Evolutionary conservation across 2,888 invertebrate species (phyloP), one percentile per base, ranked within the genome.

Genomic region (Eupsilia transversa): DNA sequence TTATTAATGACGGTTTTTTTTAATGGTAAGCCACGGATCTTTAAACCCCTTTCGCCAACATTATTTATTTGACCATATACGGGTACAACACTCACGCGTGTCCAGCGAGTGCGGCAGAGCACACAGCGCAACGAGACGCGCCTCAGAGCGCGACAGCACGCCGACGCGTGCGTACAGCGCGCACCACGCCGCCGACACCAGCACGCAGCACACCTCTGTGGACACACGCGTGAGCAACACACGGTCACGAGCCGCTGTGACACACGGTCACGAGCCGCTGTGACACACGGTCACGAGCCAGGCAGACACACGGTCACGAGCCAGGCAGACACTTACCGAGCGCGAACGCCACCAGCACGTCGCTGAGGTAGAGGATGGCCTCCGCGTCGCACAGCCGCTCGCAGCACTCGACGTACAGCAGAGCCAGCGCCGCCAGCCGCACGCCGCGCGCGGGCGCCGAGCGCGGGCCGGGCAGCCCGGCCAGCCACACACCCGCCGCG

Each of bases 351-450:
- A 84, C 83, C 23, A 89, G 61, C 74, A 91, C 82, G 74, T 90
- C 89, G 7, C 72, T 69, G 17, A 85, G 69, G 59, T 90, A 87
- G 72, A 94, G 73, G 52, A 89, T 87, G 41, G 94, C 94, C 77
- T 92, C 94, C 7, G 91, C 93, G 63, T 91, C 92, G 10, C 87
- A 72, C 72, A 94, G 84, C 57, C 92, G 86, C 79, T 89, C 89
- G 82, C 94, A 94, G 84, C 94, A 94, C 80, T 94, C 94, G 33
- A 88, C 90, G 80, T 94, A 95, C 72, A 94, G 82, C 84, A 95
- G 85, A 77, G 85, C 71, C 65, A 95, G 86, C 20, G 93, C 93
- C n/a, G 91, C 90, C 70, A 91, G 72, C 77, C 77, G 78, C 57
- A 49, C 64, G 54, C 65, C 69, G 41, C 68, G 67, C 78, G 23